A percentile compares a stretch with the other conserved stretches of the same genome.
Conservation (phyloP, 2,113 vertebrate genomes). For the Macrotus californicus region DNA sequence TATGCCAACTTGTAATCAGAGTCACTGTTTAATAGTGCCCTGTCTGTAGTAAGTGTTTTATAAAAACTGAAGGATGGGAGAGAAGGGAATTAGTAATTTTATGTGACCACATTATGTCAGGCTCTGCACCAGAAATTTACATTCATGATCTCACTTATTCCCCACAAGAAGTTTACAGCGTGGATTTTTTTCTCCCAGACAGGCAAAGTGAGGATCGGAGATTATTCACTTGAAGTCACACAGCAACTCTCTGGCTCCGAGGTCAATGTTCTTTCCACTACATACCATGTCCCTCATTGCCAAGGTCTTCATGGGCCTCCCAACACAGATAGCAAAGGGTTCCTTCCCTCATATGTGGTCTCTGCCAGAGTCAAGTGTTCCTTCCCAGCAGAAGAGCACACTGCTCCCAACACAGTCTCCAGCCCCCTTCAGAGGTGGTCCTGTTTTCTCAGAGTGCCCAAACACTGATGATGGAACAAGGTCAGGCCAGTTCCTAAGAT, state of each 20-base stretch:
- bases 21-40: background rate
- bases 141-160: slow-evolving; percentile 40
- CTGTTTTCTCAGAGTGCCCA: slow-evolving; percentile 38
- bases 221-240: slow-evolving; percentile 38
- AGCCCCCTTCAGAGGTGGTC: background rate
- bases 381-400: background rate
- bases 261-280: background rate
- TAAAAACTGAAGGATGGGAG: background rate
- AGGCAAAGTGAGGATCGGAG: background rate
- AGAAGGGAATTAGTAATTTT: slow-evolving; percentile 34
- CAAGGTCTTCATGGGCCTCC: slow-evolving; percentile 29
- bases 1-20: background rate
- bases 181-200: background rate
- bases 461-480: slow-evolving; percentile 45
- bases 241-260: background rate
- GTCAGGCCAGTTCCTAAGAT: slow-evolving; percentile 51
- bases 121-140: slow-evolving; percentile 12
- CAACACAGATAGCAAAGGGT: background rate
- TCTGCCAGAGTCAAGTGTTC: background rate
- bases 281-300: background rate
- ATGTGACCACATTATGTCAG: background rate
- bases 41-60: background rate
- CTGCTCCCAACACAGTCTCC: background rate
- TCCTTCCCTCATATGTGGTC: background rate
- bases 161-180: slow-evolving; percentile 18